Conservation (phyloP, 1,140 invertebrate genomes). For the Apis mellifera region Amel_HAv3.1 CM009942.2:9257501-9258000, state of each 20-base stretch:
- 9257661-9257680: conserved; percentile 99
- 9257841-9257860: neutral
- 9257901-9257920: conserved; percentile 76
- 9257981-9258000: conserved; percentile 88
- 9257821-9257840: conserved; percentile 60
- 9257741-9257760: conserved; percentile 69
- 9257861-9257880: conserved; percentile 2
- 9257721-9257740: conserved; percentile 73
- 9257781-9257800: conserved; percentile 50
- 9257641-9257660: conserved; percentile 95
- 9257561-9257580: conserved; percentile 98
- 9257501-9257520: conserved; percentile 91
- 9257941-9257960: conserved; percentile 71
- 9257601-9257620: conserved; percentile 97
- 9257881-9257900: conserved; percentile 55
- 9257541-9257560: conserved; percentile 92
- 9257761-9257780: conserved; percentile 79
- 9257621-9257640: conserved; percentile 97
- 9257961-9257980: conserved; percentile 83
- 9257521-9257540: conserved; percentile 89
- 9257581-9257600: conserved; percentile 97
- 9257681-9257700: conserved; percentile 93
- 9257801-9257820: conserved; percentile 80
- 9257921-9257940: conserved; percentile 72
- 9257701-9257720: conserved; percentile 89